Conservation (phyloP, 1,140 invertebrate species). For the Lerema accius region DNA sequence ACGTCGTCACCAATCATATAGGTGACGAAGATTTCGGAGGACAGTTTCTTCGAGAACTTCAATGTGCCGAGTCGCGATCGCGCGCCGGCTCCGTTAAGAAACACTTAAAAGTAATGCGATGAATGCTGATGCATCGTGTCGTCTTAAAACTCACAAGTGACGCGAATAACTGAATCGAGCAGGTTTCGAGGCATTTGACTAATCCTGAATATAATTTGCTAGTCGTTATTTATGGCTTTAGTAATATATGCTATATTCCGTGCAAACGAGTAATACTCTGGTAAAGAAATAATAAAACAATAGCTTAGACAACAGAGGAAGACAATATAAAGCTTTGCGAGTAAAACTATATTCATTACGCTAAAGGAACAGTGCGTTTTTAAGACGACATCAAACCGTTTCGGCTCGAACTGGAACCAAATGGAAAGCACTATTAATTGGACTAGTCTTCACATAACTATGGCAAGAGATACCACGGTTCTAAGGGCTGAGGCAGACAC, state of each 20-base stretch:
- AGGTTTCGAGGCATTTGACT: too few relatives aligned
- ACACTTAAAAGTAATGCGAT: constrained; percentile 11
- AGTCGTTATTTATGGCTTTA: too few relatives aligned
- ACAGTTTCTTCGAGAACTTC: not conserved
- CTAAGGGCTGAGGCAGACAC: too few relatives aligned
- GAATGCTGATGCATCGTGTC: constrained; percentile 1
- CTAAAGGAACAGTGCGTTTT: not conserved
- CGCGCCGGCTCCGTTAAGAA: not conserved
- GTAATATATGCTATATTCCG: too few relatives aligned
- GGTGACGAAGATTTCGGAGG: too few relatives aligned
- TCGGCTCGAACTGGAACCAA: too few relatives aligned
- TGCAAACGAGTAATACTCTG: too few relatives aligned
- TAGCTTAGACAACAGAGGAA: not conserved
- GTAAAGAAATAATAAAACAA: too few relatives aligned
- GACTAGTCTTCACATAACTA: not conserved
- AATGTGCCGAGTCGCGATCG: not conserved
- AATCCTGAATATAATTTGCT: too few relatives aligned
- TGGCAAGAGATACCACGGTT: too few relatives aligned
- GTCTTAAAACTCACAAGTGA: not conserved
- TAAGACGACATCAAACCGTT: not conserved
- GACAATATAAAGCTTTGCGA: not conserved
- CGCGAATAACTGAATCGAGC: too few relatives aligned
- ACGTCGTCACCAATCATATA: too few relatives aligned
- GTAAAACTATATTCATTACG: not conserved
- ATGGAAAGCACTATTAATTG: not conserved